Conservation (phyloP, 2,888 invertebrate genomes). For the Ormia ochracea region DNA sequence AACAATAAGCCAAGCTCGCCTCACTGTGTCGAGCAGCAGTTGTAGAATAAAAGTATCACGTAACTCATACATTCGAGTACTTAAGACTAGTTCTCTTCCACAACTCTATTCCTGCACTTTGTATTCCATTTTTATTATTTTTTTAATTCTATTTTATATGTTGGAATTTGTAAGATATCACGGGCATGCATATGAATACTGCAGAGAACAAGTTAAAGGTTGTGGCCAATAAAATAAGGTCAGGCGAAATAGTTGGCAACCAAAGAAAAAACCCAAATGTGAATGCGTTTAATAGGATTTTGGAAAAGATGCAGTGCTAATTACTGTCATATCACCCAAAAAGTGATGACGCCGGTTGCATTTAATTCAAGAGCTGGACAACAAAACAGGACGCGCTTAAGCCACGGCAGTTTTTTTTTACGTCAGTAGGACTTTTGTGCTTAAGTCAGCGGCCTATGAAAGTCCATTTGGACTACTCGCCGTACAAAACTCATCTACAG, state of each 20-base stretch:
- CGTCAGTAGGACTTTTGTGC: too few relatives aligned
- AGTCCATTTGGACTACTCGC: too few relatives aligned
- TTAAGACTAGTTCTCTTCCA: constrained; percentile 45
- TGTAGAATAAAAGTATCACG: not conserved
- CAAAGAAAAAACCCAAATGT: not conserved
- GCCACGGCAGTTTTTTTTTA: too few relatives aligned
- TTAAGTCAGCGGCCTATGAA: too few relatives aligned
- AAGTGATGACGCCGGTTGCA: too few relatives aligned
- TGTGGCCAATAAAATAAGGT: not conserved
- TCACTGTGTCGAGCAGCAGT: constrained; percentile 17
- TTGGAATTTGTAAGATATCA: constrained; percentile 10
- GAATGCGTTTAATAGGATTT: not conserved
- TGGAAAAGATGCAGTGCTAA: too few relatives aligned
- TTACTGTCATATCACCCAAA: too few relatives aligned
- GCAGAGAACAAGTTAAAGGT: not conserved
- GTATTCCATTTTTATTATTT: constrained; percentile 5
- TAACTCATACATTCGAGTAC: constrained; percentile 32
- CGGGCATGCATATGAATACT: constrained; percentile 13
- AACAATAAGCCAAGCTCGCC: not conserved
- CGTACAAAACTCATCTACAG: too few relatives aligned
- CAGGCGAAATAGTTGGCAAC: not conserved
- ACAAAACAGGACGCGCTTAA: too few relatives aligned
- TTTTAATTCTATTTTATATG: constrained; percentile 4
- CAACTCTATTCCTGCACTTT: constrained; percentile 43
- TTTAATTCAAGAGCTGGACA: too few relatives aligned